These are phyloP conservation scores for Pagrus major DNA, from an alignment of 2,113 vertebrate genomes.

Conservation along the genomic window DNA sequence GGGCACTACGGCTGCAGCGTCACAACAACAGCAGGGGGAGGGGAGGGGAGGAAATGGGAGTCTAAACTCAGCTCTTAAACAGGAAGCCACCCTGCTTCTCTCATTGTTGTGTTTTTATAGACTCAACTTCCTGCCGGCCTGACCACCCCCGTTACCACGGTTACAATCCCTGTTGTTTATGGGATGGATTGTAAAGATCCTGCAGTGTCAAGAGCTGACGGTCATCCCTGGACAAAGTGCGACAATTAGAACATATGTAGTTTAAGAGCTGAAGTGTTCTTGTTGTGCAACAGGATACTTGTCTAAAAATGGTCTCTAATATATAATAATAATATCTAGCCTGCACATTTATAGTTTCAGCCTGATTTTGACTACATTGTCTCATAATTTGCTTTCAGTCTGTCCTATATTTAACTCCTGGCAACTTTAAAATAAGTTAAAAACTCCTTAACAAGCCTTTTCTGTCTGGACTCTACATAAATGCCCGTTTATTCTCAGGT, in stretches of 20 bases:
- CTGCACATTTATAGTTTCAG: background rate
- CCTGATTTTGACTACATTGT: background rate
- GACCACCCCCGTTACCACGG: constrained; percentile 65
- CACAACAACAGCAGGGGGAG: constrained; percentile 44
- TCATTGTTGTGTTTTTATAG: constrained; percentile 85
- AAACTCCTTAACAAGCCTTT: background rate
- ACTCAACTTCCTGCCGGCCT: constrained; percentile 77
- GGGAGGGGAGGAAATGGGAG: constrained; percentile 73
- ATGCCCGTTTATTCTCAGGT: too few species aligned
- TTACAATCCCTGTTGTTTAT: constrained; percentile 66
- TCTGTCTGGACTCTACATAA: background rate
- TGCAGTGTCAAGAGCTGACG: constrained; percentile 2
- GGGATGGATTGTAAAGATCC: constrained; percentile 57
- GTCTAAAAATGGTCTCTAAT: background rate
- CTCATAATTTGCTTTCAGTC: background rate
- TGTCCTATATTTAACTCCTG: background rate
- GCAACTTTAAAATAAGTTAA: background rate
- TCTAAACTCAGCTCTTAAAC: constrained; percentile 82
- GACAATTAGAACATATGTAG: background rate
- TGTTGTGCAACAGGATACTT: background rate
- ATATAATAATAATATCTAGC: too few species aligned
- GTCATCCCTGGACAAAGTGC: constrained; percentile 20
- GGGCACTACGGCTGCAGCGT: constrained; percentile 64
- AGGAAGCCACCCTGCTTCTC: constrained; percentile 79
- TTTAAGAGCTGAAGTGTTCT: background rate